These are phyloP conservation scores for Entomobrya multifasciata DNA, from an alignment of 2,888 invertebrate genomes.

Conservation along the genomic window DNA sequence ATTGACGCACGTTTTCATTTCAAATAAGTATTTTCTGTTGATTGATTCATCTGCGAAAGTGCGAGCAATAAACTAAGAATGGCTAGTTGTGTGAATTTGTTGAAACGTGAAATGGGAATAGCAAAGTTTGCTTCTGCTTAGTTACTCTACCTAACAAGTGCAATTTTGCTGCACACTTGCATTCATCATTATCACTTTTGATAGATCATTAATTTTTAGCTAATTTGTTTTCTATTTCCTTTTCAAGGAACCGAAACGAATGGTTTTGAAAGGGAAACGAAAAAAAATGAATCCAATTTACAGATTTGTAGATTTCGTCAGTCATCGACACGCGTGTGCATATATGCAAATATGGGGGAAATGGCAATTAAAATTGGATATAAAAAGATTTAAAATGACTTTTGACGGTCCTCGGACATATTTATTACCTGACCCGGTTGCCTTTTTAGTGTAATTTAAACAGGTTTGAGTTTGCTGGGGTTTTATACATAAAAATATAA, in stretches of 20 bases:
- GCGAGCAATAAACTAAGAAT: too few relatives aligned
- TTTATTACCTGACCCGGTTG: background rate
- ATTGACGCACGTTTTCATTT: background rate
- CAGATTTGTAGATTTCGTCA: background rate
- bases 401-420: background rate
- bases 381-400: slow-evolving; percentile 22
- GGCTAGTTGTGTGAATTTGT: too few relatives aligned
- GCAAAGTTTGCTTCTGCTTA: too few relatives aligned
- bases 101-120: too few relatives aligned
- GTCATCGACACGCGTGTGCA: background rate
- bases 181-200: background rate
- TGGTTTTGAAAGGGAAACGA: background rate
- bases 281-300: background rate
- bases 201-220: background rate
- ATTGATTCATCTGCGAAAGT: too few relatives aligned
- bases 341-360: slow-evolving; percentile 29
- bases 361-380: slow-evolving; percentile 43
- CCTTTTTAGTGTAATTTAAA: background rate
- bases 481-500: background rate
- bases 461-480: too few relatives aligned
- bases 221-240: background rate
- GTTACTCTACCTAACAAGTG: too few relatives aligned
- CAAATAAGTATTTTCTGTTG: background rate
- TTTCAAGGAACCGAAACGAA: background rate
- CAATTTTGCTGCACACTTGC: too few relatives aligned